Conservation (phyloP, 1,140 invertebrate genomes). For the Trigoniulus corallinus region DNA sequence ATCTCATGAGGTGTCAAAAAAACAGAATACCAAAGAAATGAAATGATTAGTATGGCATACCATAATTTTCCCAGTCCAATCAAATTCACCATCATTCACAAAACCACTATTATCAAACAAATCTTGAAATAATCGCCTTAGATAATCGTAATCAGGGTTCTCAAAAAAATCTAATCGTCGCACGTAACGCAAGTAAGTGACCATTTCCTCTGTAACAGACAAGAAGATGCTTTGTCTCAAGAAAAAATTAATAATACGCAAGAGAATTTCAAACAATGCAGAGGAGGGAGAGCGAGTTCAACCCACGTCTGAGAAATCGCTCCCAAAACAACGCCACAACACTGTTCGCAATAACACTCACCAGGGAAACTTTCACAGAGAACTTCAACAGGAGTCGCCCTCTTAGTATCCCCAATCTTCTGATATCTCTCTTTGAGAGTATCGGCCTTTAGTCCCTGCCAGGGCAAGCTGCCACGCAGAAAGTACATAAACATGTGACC, state of each 20-base stretch:
- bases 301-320: no score
- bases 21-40: no score
- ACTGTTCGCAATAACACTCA: constrained; percentile 17
- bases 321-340: background rate
- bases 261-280: no score
- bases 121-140: constrained; percentile 85
- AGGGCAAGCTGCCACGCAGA: constrained; percentile 91
- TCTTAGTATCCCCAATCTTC: constrained; percentile 98
- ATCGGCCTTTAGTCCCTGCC: constrained; percentile 99
- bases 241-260: no score
- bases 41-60: constrained; percentile 17
- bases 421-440: constrained; percentile 99
- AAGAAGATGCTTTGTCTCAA: background rate
- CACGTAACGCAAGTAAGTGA: constrained; percentile 93
- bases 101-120: constrained; percentile 85
- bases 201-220: constrained; percentile 58
- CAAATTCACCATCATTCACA: constrained; percentile 89
- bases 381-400: constrained; percentile 90
- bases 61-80: constrained; percentile 95
- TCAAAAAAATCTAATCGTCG: constrained; percentile 97
- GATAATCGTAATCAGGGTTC: constrained; percentile 98
- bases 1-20: no score
- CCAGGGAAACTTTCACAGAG: constrained; percentile 93
- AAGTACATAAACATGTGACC: constrained; percentile 99
- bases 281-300: no score